Conservation (phyloP, 2,113 vertebrate genomes). For the Protobothrops flavoviridis region DNA sequence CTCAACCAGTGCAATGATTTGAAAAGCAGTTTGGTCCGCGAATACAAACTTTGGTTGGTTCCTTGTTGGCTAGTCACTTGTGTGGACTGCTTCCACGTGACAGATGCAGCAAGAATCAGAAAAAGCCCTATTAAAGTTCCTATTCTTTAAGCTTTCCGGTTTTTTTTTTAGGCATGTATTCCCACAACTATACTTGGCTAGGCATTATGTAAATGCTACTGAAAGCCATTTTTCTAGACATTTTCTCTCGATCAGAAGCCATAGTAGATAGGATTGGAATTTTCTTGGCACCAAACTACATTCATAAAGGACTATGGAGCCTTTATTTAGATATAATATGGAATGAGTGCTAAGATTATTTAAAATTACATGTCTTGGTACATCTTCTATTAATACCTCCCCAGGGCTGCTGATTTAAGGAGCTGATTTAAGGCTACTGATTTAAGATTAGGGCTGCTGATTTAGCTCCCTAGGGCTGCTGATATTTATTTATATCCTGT, state of each 20-base stretch:
- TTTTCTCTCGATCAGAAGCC: background rate
- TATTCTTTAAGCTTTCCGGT: background rate
- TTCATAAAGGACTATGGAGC: background rate
- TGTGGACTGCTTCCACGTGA: background rate
- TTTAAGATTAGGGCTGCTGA: background rate
- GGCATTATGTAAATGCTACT: background rate
- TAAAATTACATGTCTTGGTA: background rate
- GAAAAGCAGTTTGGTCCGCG: too few relatives aligned
- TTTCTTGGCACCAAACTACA: too few relatives aligned
- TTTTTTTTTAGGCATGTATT: background rate
- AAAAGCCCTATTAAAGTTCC: background rate
- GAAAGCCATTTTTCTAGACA: background rate
- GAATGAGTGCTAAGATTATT: background rate
- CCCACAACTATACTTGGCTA: background rate
- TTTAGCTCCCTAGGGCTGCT: background rate
- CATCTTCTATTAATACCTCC: background rate
- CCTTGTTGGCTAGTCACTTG: background rate
- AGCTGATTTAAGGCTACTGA: too few relatives aligned
- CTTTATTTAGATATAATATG: background rate
- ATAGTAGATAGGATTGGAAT: background rate
- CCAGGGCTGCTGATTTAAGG: background rate
- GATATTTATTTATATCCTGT: background rate
- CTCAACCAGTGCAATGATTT: background rate
- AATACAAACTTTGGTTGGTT: background rate
- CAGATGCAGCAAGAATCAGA: background rate